Evolutionary conservation across 2,888 invertebrate species (phyloP), one percentile per base, ranked within the genome.

Genomic region (Amiota mariae): DNA sequence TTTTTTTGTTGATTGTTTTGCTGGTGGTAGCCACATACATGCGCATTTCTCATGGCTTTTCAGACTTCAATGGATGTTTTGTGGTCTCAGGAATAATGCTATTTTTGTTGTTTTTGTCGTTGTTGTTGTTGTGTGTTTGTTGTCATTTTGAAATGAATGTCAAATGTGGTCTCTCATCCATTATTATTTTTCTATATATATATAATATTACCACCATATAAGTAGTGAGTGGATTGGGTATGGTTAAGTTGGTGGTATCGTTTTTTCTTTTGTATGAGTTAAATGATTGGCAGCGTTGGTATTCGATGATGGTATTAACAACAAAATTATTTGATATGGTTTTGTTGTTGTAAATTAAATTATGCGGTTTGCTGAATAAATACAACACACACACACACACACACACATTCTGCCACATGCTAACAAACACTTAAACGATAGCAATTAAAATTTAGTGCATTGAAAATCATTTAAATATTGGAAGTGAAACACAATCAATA

Each of bases 331-430:
- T 54, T 68, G 51, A 9, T 46, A 56, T 72, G 78, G 74, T 75
- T 76, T 72, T 36, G 6, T 78, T 76, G 24, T 71, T 74, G 77
- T 75, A 79, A 79, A 79, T 79, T 73, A 78, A 78, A 75, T 77
- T 77, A 75, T 78, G 79, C 66, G 79, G 78, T 75, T 78, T 63
- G 11, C 24, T 36, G 36, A 36, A 36, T 36, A 36, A 36, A 36
- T 36, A 47, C 63, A 66, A n/a, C 18, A 56, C 67, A 46, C 48
- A 68, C 24, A 66, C 48, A 12, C 49, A 48, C 18, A 56, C 64
- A 24, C 24, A 24, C 8, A 18, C 36, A 36, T 3, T 2, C 24
- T 24, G 1, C 1, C 36, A 36, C 6, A 36, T 36, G 36, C 36
- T 6, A 36, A 36, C 36, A 36, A 36, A 36, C 36, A 36, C 36